These are phyloP conservation scores for Hipposideros larvatus DNA, from an alignment of 2,797 vertebrate genomes.

Conservation along the genomic window DNA sequence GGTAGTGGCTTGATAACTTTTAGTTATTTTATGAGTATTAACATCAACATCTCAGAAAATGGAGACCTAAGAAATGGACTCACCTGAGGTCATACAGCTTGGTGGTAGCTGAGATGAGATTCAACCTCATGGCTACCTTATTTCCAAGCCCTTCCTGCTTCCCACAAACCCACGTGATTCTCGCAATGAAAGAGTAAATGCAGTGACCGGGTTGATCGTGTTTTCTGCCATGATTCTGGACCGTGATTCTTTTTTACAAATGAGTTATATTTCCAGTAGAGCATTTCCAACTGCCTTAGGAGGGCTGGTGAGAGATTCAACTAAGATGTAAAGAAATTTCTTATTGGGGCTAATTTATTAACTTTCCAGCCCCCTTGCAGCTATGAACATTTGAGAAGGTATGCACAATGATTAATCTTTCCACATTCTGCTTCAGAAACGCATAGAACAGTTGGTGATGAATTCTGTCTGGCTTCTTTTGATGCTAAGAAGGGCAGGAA, in stretches of 20 bases:
- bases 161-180: background rate
- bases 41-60: background rate
- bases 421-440: conserved; percentile 1
- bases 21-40: background rate
- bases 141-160: background rate
- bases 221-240: background rate
- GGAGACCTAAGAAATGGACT: background rate
- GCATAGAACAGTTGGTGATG: background rate
- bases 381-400: background rate
- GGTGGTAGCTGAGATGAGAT: background rate
- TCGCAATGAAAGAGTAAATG: background rate
- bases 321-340: background rate
- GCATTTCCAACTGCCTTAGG: background rate
- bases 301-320: background rate
- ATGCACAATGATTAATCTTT: background rate
- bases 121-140: background rate
- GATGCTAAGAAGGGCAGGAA: background rate
- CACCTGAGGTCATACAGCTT: rapidly evolving
- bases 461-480: conserved; percentile 30
- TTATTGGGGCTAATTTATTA: background rate
- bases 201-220: background rate
- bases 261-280: background rate
- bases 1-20: background rate
- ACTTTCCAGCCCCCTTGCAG: background rate
- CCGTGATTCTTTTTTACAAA: background rate